These are phyloP conservation scores for Zeuzera pyrina DNA, from an alignment of 2,888 invertebrate species.

Conservation along the genomic window DNA sequence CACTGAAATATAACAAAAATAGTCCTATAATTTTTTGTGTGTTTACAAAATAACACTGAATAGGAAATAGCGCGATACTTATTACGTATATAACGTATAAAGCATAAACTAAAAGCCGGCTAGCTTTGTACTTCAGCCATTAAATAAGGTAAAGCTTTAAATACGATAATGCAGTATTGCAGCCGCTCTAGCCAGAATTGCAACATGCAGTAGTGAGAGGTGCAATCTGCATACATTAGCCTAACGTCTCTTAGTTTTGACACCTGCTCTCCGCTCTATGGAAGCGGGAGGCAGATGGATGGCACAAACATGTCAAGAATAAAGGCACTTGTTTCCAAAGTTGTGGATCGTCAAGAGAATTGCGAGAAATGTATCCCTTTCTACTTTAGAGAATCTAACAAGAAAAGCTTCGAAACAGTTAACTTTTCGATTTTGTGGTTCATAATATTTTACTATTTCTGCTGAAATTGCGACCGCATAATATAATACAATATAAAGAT, in stretches of 20 bases:
- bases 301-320: slow-evolving; percentile 58
- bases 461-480: too few species aligned
- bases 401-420: slow-evolving; percentile 29
- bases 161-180: slow-evolving; percentile 34
- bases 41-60: neutral
- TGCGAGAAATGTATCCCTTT: slow-evolving; percentile 29
- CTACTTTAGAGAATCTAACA: slow-evolving; percentile 23
- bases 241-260: slow-evolving; percentile 68
- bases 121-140: slow-evolving; percentile 24
- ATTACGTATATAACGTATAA: too few species aligned
- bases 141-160: slow-evolving; percentile 44
- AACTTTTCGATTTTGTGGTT: neutral
- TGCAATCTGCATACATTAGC: slow-evolving; percentile 72
- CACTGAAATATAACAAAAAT: too few species aligned
- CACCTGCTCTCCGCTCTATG: slow-evolving; percentile 60
- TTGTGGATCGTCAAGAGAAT: slow-evolving; percentile 32
- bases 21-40: neutral
- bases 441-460: too few species aligned
- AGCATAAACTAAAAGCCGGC: slow-evolving; percentile 19
- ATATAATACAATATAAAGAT: too few species aligned
- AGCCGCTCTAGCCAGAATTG: slow-evolving; percentile 14
- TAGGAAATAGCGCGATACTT: neutral
- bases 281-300: slow-evolving; percentile 49
- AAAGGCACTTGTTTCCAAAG: slow-evolving; percentile 43
- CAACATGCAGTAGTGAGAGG: slow-evolving; percentile 17